phyloP scores from a whole-genome alignment of 2,113 vertebrate genomes.

The Ammodytes marinus region DNA sequence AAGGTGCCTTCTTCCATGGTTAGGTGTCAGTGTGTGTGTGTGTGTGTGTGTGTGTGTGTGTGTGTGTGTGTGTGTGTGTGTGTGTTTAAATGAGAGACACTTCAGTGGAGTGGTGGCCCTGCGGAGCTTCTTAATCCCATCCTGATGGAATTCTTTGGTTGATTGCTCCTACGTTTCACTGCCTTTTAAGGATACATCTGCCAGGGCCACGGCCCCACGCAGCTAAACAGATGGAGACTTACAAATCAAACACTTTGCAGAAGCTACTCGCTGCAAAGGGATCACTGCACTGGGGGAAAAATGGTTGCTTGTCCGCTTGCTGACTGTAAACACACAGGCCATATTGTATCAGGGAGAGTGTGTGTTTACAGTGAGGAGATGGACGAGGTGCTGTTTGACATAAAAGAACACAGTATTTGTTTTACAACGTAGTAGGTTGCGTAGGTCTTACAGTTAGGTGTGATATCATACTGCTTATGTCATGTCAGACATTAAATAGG shows the following conservation, averaged over 20 bases:
- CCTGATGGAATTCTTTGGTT: slow-evolving; percentile 82
- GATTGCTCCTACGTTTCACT: slow-evolving; percentile 82
- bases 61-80: slow-evolving; percentile 40
- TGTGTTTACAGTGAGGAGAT: slow-evolving; percentile 52
- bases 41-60: slow-evolving; percentile 44
- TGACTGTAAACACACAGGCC: slow-evolving; percentile 73
- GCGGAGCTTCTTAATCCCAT: slow-evolving; percentile 76
- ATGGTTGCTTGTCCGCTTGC: slow-evolving; percentile 54
- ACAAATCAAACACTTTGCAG: slow-evolving; percentile 82
- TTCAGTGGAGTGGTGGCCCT: slow-evolving; percentile 54
- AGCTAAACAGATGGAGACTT: slow-evolving; percentile 77
- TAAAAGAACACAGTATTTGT: slow-evolving; percentile 20
- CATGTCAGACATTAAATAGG: not conserved
- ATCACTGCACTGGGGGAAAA: slow-evolving; percentile 57
- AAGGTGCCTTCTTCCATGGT: too few species aligned
- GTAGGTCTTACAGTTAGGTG: not conserved
- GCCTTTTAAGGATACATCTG: slow-evolving; percentile 88
- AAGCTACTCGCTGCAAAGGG: slow-evolving; percentile 61
- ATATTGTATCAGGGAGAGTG: slow-evolving; percentile 34
- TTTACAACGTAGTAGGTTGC: not conserved
- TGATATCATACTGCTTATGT: slow-evolving; percentile 22
- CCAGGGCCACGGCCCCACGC: slow-evolving; percentile 65
- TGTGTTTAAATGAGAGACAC: slow-evolving; percentile 57
- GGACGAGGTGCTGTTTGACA: slow-evolving; percentile 26
- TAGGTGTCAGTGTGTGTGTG: slow-evolving; percentile 18